Conservation (phyloP, 1,140 invertebrate genomes). For the Lethrus apterus region DNA sequence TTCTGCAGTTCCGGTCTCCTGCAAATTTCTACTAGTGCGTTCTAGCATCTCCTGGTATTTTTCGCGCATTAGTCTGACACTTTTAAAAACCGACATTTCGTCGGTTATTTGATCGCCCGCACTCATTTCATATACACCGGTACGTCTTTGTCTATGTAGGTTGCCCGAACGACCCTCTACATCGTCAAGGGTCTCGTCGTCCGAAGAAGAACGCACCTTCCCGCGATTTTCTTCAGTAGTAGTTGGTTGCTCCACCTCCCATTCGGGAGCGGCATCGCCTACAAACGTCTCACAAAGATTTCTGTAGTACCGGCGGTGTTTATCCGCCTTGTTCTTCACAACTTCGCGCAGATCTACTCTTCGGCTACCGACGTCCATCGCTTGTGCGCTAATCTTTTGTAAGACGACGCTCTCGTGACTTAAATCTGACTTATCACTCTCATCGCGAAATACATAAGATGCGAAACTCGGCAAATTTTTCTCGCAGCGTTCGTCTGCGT, state of each 20-base stretch:
- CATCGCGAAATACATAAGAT: not conserved
- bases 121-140: slow-evolving; percentile 28
- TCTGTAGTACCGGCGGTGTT: slow-evolving; percentile 25
- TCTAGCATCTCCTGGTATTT: slow-evolving; percentile 32
- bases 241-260: slow-evolving; percentile 22
- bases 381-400: not conserved
- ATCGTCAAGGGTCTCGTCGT: no score
- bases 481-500: no score
- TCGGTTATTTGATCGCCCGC: slow-evolving; percentile 7
- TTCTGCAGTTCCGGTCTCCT: not conserved
- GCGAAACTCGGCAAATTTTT: not conserved
- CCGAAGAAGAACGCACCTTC: no score
- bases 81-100: slow-evolving; percentile 25
- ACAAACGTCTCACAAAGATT: slow-evolving; percentile 17
- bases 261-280: not conserved
- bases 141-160: slow-evolving; percentile 26
- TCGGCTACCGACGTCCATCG: not conserved
- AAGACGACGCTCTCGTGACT: slow-evolving; percentile 5
- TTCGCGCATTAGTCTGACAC: slow-evolving; percentile 30
- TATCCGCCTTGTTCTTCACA: slow-evolving; percentile 24
- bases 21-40: slow-evolving; percentile 19
- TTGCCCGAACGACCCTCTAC: not conserved
- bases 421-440: not conserved
- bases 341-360: slow-evolving; percentile 25
- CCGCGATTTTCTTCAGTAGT: not conserved